phyloP scores from a whole-genome alignment of 2,113 vertebrate genomes.

The Dendrocopos noguchii region DNA sequence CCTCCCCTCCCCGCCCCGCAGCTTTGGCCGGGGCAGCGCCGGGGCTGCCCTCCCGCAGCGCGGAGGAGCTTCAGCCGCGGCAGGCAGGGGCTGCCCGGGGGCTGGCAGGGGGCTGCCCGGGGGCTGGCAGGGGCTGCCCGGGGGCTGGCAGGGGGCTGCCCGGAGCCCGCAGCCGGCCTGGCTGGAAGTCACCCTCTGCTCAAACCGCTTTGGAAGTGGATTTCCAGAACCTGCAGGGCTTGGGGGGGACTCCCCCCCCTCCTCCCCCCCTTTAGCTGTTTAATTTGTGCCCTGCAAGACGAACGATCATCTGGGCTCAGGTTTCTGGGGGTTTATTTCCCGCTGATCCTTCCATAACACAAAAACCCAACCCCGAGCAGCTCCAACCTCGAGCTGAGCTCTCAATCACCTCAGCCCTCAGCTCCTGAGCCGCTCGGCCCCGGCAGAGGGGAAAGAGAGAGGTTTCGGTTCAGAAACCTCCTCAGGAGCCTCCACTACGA shows the following conservation, averaged over 20 bases:
- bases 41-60: too few relatives aligned
- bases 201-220: slow-evolving; percentile 44
- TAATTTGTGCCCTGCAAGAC: slow-evolving; percentile 48
- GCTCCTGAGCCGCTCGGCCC: slow-evolving; percentile 38
- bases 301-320: slow-evolving; percentile 45
- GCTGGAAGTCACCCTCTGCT: slow-evolving; percentile 29
- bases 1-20: too few relatives aligned
- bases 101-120: not conserved
- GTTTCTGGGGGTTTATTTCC: slow-evolving; percentile 32
- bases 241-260: too few relatives aligned
- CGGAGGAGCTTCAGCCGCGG: not conserved
- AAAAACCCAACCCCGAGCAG: not conserved
- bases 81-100: not conserved
- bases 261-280: not conserved
- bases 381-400: not conserved
- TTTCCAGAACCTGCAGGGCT: slow-evolving; percentile 32
- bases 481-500: slow-evolving; percentile 43
- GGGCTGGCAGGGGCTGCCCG: too few relatives aligned
- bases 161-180: not conserved
- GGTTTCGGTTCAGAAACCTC: not conserved
- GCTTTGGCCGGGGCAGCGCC: too few relatives aligned
- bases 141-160: not conserved
- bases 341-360: not conserved
- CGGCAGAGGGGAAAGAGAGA: slow-evolving; percentile 5
- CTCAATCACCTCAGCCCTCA: slow-evolving; percentile 29